Conservation (phyloP, 92 coral and sea anemone species). For the Umimayanthus chanpuru region DNA sequence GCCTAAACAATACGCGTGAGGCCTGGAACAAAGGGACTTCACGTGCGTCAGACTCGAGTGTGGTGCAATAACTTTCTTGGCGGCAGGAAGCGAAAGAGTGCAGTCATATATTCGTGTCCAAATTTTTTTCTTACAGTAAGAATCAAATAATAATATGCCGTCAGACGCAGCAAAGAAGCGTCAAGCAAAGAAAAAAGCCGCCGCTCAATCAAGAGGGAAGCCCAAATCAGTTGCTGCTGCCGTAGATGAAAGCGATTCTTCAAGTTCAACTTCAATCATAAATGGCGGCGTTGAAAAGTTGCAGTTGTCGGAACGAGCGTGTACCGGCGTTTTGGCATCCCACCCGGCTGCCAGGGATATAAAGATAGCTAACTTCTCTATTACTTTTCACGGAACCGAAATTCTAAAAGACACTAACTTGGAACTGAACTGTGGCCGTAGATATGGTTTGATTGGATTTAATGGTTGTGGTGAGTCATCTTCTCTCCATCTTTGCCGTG, state of each 20-base stretch:
- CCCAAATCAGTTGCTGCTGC: constrained; percentile 74
- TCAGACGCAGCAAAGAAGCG: constrained; percentile 99
- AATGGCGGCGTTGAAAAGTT: constrained; percentile 71
- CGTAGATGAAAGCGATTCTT: constrained; percentile 57
- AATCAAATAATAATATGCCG: constrained; percentile 67
- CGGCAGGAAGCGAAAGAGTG: constrained; percentile 11
- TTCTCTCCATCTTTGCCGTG: no score
- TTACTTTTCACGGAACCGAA: constrained; percentile 99
- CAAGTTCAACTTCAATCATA: constrained; percentile 45
- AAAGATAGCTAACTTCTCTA: constrained; percentile 92
- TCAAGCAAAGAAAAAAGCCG: constrained; percentile 98
- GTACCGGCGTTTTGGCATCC: constrained; percentile 99
- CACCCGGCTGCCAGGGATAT: constrained; percentile 92
- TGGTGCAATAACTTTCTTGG: constrained; percentile 61
- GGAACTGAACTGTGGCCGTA: constrained; percentile 94
- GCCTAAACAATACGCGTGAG: constrained; percentile 23
- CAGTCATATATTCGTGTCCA: neutral
- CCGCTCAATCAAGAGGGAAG: constrained; percentile 94
- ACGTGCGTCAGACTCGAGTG: constrained; percentile 46
- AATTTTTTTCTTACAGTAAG: neutral
- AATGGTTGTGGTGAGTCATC: constrained; percentile 93
- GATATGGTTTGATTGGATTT: constrained; percentile 94
- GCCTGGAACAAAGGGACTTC: constrained; percentile 44
- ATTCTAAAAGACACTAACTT: constrained; percentile 87
- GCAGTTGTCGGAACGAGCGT: constrained; percentile 80